Evolutionary conservation across 2,888 invertebrate species (phyloP).

Genomic region (Zaprionus bogoriensis): DNA sequence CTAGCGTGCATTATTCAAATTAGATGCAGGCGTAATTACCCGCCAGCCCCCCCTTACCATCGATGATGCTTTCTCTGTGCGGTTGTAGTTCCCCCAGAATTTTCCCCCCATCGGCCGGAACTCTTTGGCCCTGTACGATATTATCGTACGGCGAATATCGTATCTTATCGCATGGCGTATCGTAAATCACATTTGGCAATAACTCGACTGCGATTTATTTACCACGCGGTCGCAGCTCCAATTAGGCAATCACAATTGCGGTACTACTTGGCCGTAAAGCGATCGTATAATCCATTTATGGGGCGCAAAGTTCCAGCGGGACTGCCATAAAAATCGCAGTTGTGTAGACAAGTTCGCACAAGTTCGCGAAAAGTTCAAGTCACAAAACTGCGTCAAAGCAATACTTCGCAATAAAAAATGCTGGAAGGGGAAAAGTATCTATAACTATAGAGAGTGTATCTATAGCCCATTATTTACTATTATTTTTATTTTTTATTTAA

Average conservation of each 20-base stretch:
- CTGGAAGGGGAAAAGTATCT: too few relatives aligned
- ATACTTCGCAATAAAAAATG: too few relatives aligned
- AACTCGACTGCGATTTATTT: conserved; percentile 33
- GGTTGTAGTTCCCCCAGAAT: neutral
- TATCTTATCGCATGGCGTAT: conserved; percentile 35
- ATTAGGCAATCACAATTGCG: neutral
- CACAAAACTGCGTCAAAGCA: too few relatives aligned
- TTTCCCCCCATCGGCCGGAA: neutral
- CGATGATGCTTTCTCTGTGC: neutral
- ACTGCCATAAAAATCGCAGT: neutral
- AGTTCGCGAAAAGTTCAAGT: too few relatives aligned
- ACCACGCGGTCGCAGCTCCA: conserved; percentile 16
- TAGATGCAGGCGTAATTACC: neutral
- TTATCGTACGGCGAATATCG: neutral
- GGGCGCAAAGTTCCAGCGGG: neutral
- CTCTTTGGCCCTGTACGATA: neutral
- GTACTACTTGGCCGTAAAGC: neutral
- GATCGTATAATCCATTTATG: neutral
- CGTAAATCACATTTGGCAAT: conserved; percentile 29
- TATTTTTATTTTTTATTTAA: too few relatives aligned
- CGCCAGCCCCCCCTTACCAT: too few relatives aligned
- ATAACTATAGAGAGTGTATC: too few relatives aligned
- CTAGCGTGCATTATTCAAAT: conserved; percentile 11
- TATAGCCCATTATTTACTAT: too few relatives aligned
- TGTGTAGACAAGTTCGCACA: neutral